phyloP scores from a whole-genome alignment of 2,797 vertebrate genomes.

The Pogoniulus pusillus region DNA sequence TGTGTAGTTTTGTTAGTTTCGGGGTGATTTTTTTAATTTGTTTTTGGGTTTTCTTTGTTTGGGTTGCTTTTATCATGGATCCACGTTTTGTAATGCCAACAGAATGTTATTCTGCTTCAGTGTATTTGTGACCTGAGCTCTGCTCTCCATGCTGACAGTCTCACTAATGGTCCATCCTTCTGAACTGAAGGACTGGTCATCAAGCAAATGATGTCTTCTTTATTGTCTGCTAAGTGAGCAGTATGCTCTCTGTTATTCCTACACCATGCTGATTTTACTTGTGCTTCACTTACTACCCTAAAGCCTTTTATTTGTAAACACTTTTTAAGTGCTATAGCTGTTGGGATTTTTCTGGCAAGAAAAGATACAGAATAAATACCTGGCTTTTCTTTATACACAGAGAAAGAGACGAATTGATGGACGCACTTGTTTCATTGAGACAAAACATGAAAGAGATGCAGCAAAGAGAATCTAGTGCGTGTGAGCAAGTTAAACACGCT shows the following conservation, averaged over 20 bases:
- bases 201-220: background rate
- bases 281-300: background rate
- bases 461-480: conserved; percentile 85
- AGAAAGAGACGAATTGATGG: conserved; percentile 90
- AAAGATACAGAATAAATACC: background rate
- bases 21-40: too few relatives aligned
- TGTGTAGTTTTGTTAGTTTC: background rate
- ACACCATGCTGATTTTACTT: background rate
- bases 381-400: conserved; percentile 66
- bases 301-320: background rate
- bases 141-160: background rate
- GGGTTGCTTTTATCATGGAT: background rate
- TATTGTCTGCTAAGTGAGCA: background rate
- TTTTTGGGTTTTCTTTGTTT: background rate
- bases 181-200: background rate
- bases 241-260: background rate
- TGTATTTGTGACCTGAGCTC: background rate
- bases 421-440: conserved; percentile 79
- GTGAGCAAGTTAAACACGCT: conserved; percentile 89
- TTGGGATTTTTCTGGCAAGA: background rate
- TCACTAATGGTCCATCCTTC: background rate
- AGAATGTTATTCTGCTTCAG: background rate
- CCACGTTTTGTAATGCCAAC: background rate
- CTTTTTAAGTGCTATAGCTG: background rate
- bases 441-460: conserved; percentile 81